Percentiles rank a stretch among this genome's conserved stretches.
Evolutionary conservation across 2,888 invertebrate genomes (phyloP).

Genomic region (Nasonovia ribisnigri): DNA sequence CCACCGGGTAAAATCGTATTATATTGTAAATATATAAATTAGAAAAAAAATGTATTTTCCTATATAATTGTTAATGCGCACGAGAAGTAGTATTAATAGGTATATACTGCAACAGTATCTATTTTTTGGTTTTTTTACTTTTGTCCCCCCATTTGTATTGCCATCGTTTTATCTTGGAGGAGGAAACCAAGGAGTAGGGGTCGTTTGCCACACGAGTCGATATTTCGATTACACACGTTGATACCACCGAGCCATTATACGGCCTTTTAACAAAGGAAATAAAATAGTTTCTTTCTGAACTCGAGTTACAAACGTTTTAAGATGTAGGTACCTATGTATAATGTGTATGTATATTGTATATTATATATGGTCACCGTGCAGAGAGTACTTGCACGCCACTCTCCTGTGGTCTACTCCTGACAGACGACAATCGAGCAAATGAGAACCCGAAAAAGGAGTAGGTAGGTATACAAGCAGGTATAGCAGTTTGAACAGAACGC

Average conservation of each 20-base stretch:
- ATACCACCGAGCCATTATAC: slow-evolving; percentile 39
- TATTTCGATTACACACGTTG: slow-evolving; percentile 47
- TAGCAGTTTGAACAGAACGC: background rate
- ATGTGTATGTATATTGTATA: background rate
- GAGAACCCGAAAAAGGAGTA: background rate
- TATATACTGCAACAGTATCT: background rate
- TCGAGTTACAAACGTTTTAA: background rate
- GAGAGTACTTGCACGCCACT: background rate
- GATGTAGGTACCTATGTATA: background rate
- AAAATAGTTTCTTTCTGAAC: slow-evolving; percentile 29
- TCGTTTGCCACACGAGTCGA: slow-evolving; percentile 25
- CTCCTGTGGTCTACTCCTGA: background rate
- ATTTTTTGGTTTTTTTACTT: slow-evolving; percentile 17
- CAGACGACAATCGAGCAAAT: background rate
- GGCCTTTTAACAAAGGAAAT: slow-evolving; percentile 44
- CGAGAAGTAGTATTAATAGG: background rate
- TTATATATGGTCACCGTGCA: background rate
- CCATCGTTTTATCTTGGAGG: background rate
- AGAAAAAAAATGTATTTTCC: slow-evolving; percentile 33
- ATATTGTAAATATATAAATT: slow-evolving; percentile 33
- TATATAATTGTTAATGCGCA: slow-evolving; percentile 49
- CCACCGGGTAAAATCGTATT: slow-evolving; percentile 23
- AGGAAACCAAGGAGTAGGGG: background rate
- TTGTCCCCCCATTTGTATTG: background rate
- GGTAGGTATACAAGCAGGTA: background rate